A percentile compares a stretch with the other conserved stretches of the same genome.
phyloP scores from a whole-genome alignment of 2,797 vertebrate species.

The Helarctos malayanus region DNA sequence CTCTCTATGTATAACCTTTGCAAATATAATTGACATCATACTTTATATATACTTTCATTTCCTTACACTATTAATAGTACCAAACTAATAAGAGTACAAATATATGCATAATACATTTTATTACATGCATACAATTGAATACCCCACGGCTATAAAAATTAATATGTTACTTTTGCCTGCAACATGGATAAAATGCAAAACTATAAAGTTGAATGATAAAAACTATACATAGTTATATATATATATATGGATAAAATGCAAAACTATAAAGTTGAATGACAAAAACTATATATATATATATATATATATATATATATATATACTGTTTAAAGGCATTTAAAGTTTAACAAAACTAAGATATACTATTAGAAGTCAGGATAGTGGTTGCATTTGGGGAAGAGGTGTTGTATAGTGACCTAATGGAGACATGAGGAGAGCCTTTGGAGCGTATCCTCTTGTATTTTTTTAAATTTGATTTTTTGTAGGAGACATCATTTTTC shows the following conservation, averaged over 20 bases:
- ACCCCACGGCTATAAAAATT: neutral
- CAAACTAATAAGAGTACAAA: neutral
- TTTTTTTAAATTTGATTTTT: constrained; percentile 17
- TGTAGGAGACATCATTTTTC: neutral
- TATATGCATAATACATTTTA: neutral
- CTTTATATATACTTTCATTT: neutral
- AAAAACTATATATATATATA: neutral
- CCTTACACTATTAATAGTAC: neutral
- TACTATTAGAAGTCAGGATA: neutral
- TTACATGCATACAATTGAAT: neutral
- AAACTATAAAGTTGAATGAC: neutral
- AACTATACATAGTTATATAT: neutral
- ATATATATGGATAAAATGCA: neutral
- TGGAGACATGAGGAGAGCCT: neutral
- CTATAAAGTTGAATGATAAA: neutral
- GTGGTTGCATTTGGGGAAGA: neutral
- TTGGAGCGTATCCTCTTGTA: neutral
- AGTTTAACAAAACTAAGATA: neutral
- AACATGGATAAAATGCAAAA: neutral
- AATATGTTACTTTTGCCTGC: neutral
- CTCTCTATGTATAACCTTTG: neutral
- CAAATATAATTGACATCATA: neutral
- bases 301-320: neutral
- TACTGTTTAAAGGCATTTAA: neutral
- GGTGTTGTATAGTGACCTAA: neutral